Evolutionary conservation across 2,797 vertebrate genomes (phyloP).

Genomic region (Epinephelus malabaricus): DNA sequence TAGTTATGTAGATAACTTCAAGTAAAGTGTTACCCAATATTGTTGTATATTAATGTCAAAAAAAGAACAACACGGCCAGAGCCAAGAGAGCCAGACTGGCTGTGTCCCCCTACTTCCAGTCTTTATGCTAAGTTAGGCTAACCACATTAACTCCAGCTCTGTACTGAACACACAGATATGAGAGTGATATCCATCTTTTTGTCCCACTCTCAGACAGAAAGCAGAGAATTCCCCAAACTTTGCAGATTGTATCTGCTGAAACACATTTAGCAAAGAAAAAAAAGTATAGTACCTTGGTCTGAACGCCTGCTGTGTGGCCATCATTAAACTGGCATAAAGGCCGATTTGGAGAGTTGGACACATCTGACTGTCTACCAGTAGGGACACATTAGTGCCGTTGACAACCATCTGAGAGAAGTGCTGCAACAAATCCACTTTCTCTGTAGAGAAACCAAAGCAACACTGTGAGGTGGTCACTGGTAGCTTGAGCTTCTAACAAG

Average conservation of each 20-base stretch:
- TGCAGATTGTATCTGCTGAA: background rate
- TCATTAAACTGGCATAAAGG: conserved; percentile 83
- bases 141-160: too few relatives aligned
- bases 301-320: conserved; percentile 82
- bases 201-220: background rate
- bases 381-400: conserved; percentile 80
- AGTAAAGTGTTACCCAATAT: too few relatives aligned
- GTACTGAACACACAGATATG: too few relatives aligned
- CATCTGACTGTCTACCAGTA: conserved; percentile 66
- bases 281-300: conserved; percentile 81
- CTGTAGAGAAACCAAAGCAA: conserved; percentile 55
- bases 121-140: too few relatives aligned
- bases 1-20: too few relatives aligned
- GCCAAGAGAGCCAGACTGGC: too few relatives aligned
- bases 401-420: conserved; percentile 61
- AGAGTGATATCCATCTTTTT: too few relatives aligned
- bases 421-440: conserved; percentile 86
- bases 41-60: too few relatives aligned
- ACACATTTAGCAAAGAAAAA: background rate
- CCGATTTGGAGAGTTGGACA: conserved; percentile 84
- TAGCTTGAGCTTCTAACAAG: background rate
- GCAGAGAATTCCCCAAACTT: background rate
- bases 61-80: too few relatives aligned
- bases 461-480: background rate
- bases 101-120: too few relatives aligned